These are phyloP conservation scores for Dryomyza anilis DNA, from an alignment of 2,888 invertebrate genomes.

Conservation along the genomic window DNA sequence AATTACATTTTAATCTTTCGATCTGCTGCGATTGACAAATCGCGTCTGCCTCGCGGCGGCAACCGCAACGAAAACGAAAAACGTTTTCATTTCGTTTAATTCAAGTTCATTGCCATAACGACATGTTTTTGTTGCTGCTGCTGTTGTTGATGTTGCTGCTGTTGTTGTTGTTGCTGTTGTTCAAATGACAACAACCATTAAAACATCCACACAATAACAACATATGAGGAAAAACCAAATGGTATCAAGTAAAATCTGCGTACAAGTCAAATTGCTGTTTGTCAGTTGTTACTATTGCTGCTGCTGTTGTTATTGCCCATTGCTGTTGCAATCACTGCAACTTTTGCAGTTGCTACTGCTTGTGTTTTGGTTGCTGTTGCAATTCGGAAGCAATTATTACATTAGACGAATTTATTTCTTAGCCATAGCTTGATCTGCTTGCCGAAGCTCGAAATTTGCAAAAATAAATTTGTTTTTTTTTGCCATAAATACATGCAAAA, in stretches of 20 bases:
- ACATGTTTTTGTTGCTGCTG: not conserved
- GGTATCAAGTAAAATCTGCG: not conserved
- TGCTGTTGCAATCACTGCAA: not conserved
- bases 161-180: not conserved
- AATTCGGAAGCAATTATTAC: slow-evolving; percentile 20
- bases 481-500: too few species aligned
- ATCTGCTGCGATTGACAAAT: not conserved
- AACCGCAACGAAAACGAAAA: not conserved
- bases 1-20: not conserved
- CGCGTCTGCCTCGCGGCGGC: not conserved
- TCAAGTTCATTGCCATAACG: slow-evolving; percentile 18
- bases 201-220: not conserved
- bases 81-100: not conserved
- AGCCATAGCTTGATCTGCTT: not conserved
- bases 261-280: not conserved
- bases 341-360: not conserved
- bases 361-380: not conserved
- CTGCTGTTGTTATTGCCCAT: not conserved
- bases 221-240: slow-evolving; percentile 2
- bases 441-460: not conserved
- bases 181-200: not conserved
- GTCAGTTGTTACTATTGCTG: not conserved
- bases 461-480: too few species aligned
- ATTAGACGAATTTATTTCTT: not conserved
- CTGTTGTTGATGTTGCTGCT: not conserved